Evolutionary conservation across 1,140 invertebrate species (phyloP).

Genomic region (Halesus radiatus): DNA sequence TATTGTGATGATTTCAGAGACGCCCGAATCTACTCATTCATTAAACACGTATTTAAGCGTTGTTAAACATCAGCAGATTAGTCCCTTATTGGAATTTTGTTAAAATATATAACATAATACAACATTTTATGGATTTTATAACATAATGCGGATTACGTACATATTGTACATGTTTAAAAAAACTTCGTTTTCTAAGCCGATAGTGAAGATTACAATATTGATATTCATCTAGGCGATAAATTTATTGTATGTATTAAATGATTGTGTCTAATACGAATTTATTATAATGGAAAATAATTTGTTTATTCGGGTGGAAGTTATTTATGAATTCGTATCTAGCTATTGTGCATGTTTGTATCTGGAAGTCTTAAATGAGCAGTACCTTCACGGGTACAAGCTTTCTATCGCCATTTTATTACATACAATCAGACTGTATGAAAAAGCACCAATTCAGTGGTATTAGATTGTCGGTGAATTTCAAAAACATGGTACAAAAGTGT

Average conservation of each 20-base stretch:
- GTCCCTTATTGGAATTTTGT: constrained; percentile 25
- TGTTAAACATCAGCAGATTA: constrained; percentile 12
- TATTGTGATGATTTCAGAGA: constrained; percentile 24
- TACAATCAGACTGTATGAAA: too few species aligned
- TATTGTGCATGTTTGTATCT: too few species aligned
- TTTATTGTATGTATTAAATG: constrained; percentile 10
- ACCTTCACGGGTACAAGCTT: too few species aligned
- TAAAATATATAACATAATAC: background rate
- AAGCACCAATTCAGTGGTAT: too few species aligned
- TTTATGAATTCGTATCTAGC: background rate
- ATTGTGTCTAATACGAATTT: background rate
- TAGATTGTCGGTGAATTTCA: too few species aligned
- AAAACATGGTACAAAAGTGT: too few species aligned
- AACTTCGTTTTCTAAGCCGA: constrained; percentile 9
- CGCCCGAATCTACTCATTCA: constrained; percentile 37
- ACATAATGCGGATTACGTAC: constrained; percentile 25
- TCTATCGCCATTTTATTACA: too few species aligned
- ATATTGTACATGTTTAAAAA: background rate
- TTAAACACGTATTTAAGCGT: constrained; percentile 41
- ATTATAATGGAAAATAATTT: background rate
- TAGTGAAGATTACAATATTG: constrained; percentile 6
- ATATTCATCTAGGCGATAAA: constrained; percentile 31
- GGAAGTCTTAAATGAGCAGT: too few species aligned
- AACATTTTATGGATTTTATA: constrained; percentile 29
- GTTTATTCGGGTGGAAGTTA: constrained; percentile 5